Conservation (phyloP, 2,113 vertebrate species). For the Lutjanus erythropterus region DNA sequence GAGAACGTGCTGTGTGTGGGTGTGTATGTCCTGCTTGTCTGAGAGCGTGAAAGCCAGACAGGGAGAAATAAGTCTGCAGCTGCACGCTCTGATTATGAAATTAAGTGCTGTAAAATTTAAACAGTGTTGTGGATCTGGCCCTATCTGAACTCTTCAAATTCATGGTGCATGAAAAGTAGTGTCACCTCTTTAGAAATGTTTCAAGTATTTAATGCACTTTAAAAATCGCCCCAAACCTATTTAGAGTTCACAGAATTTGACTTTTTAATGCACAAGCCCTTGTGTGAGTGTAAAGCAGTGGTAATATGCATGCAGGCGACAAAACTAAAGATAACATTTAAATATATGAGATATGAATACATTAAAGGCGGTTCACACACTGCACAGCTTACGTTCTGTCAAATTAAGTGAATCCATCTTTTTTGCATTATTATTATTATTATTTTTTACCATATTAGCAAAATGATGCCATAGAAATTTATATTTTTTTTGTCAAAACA, state of each 20-base stretch:
- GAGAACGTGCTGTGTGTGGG: constrained; percentile 28
- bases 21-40: constrained; percentile 37
- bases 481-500: not conserved
- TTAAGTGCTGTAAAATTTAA: constrained; percentile 24
- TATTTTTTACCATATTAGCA: not conserved
- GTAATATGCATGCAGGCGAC: not conserved
- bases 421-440: not conserved
- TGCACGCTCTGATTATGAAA: constrained; percentile 22
- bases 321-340: not conserved
- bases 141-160: not conserved
- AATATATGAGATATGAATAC: not conserved
- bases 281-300: not conserved
- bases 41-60: constrained; percentile 52
- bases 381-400: not conserved
- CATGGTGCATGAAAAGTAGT: not conserved
- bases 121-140: not conserved
- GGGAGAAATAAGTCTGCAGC: constrained; percentile 23
- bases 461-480: not conserved
- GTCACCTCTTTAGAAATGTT: not conserved
- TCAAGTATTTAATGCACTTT: constrained; percentile 18
- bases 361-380: not conserved
- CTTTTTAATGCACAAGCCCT: not conserved
- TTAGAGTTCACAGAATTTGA: constrained; percentile 14
- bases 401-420: not conserved
- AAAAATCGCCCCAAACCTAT: not conserved